Evolutionary conservation across 1,140 invertebrate species (phyloP), one percentile per base, ranked within the genome.

Genomic region (Polypedilum vanderplanki): DNA sequence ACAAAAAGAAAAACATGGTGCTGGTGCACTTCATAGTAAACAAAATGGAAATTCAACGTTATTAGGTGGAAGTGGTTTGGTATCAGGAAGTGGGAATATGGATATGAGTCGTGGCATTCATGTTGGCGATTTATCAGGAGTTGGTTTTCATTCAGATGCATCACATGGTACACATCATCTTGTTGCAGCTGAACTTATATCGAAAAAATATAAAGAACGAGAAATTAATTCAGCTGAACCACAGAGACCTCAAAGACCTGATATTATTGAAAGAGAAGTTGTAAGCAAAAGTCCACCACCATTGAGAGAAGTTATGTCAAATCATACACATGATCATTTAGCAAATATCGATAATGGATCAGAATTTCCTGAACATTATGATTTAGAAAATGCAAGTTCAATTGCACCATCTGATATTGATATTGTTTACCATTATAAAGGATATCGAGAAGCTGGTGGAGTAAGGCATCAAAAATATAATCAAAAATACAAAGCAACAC

Each of bases 351-450:
- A 89, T 77, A 81, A 90, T 74, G 90, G 92, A 80, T 90, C 91
- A 0, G 95, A 97, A 81, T 87, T 93, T 77, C 95, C 95, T 0
- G 96, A 98, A 81, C 96, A 97, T 80, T 98, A 98, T 79, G 96
- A 98, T 82, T 84, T 98, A 74, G 96, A 98, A 83, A 98, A 98
- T 83, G 95, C 96, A 0, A 97, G 95, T 81, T 97, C 94, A 0
- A 98, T 98, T 77, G 97, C 97, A 0, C 96, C 97, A 0, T 97
- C 95, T 10, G 97, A 98, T 82, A 97, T 98, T 76, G 96, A 98
- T 80, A 94, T 98, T 76, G 94, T 97, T 1, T 96, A 96, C 79
- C 96, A 98, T 81, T 98, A 98, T 81, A 97, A 97, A 85, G 94
- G 96, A 77, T 92, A 93, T 84, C 83, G 93, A 81, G 91, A 93